Conservation (phyloP, 2,113 vertebrate species). For the Engraulis encrasicolus region DNA sequence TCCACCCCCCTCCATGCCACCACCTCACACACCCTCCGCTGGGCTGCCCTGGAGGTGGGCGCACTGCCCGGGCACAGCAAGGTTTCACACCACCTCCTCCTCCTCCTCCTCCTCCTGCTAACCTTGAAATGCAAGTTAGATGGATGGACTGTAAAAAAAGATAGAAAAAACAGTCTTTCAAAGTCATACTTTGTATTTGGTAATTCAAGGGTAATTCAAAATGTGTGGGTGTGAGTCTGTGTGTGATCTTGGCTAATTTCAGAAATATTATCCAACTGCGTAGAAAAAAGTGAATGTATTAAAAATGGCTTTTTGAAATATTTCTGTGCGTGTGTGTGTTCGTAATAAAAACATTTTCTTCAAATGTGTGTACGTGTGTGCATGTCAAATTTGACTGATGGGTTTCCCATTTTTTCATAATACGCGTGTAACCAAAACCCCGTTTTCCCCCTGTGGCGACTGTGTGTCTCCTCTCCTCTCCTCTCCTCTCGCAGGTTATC, state of each 20-base stretch:
- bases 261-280: no score
- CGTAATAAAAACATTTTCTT: no score
- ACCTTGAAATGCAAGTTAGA: constrained; percentile 53
- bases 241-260: no score
- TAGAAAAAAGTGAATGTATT: no score
- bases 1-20: no score
- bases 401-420: neutral
- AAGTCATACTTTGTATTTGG: neutral
- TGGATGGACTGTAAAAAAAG: neutral
- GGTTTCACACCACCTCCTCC: constrained; percentile 17
- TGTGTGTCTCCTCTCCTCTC: no score
- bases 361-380: neutral
- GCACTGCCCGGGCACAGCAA: constrained; percentile 12
- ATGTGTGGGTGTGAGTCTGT: no score
- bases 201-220: neutral
- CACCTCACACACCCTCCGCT: constrained; percentile 29
- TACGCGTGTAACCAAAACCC: neutral
- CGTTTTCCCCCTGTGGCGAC: neutral
- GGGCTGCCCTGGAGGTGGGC: constrained; percentile 34
- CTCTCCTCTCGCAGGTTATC: constrained; percentile 89
- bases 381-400: neutral
- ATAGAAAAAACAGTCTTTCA: neutral
- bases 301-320: no score
- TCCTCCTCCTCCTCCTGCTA: constrained; percentile 42
- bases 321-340: no score